Base-by-base conservation (phyloP, 2,888 invertebrate species). In the Vesta saturnalis region DNA sequence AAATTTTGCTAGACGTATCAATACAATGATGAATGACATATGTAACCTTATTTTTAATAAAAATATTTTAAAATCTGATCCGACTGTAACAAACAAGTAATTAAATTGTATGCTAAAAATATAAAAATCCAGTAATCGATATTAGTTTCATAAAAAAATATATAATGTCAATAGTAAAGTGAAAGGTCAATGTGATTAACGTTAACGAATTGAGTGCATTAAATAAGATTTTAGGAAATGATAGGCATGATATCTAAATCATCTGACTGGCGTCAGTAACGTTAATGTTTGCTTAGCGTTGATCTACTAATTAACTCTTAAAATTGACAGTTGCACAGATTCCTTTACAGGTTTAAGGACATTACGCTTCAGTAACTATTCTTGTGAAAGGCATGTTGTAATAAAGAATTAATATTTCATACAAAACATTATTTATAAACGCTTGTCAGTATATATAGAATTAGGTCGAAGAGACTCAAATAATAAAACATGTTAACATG, bases 281-380 rank as follows among this genome's bases (percentile, higher is more conserved):
- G n/a, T 39, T 39, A 39, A 39, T 39, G 39, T n/a, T 39, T n/a
- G 39, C 39, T n/a, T 39, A n/a, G 8, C 39, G 39, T n/a, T 3
- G 39, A 39, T 2, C 8, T 39, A n/a, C n/a, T n/a, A 30, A 10
- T 30, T 30, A 30, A 5, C 10, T 39, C 39, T 39, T 39, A 10
- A 39, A n/a, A 39, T 39, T 39, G 39, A 39, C 39, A 39, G 39
- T n/a, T n/a, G n/a, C 39, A 39, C 39, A 39, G 39, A n/a, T n/a
- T 39, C 3, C 39, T 39, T 39, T 39, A 39, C n/a, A 39, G 39
- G 39, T 6, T 39, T n/a, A 1, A 39, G 2, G n/a, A 8, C n/a
- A n/a, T 10, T n/a, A 39, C 39, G 39, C 39, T 39, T 39, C 39
- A n/a, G 3, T 39, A 39, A 39, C n/a, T n/a, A n/a, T 12, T 39